Evolutionary conservation across 2,797 vertebrate genomes (phyloP).

Genomic region (Diglossa cyanea): DNA sequence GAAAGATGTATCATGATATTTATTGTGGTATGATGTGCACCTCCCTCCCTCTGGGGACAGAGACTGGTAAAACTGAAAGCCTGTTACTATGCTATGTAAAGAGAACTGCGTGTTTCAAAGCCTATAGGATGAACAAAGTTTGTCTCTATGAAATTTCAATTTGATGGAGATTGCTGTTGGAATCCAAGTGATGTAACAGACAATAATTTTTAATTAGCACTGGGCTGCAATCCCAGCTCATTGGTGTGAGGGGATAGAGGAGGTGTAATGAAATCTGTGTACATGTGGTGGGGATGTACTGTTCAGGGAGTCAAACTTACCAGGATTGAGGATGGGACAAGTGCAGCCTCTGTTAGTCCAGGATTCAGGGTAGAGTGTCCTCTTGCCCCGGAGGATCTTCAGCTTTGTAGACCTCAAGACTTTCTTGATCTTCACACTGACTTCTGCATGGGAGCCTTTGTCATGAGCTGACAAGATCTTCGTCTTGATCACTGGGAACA

Average conservation of each 20-base stretch:
- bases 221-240: background rate
- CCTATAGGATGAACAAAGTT: background rate
- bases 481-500: constrained; percentile 86
- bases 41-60: background rate
- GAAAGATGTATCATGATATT: background rate
- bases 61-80: background rate
- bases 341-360: constrained; percentile 96
- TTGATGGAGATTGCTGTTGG: background rate
- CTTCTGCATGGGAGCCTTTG: constrained; percentile 94
- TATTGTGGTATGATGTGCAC: accelerated
- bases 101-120: background rate
- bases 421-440: constrained; percentile 95
- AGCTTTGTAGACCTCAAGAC: constrained; percentile 89
- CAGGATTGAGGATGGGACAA: constrained; percentile 94
- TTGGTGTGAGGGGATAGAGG: background rate
- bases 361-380: constrained; percentile 92
- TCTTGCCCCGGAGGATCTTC: constrained; percentile 84
- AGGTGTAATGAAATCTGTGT: background rate
- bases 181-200: background rate
- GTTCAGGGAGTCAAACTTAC: constrained; percentile 70
- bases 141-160: background rate
- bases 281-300: background rate
- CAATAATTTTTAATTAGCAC: background rate
- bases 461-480: constrained; percentile 96
- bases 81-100: background rate